phyloP scores from a whole-genome alignment of 2,797 vertebrate species.

The Eulemur rubriventer region DNA sequence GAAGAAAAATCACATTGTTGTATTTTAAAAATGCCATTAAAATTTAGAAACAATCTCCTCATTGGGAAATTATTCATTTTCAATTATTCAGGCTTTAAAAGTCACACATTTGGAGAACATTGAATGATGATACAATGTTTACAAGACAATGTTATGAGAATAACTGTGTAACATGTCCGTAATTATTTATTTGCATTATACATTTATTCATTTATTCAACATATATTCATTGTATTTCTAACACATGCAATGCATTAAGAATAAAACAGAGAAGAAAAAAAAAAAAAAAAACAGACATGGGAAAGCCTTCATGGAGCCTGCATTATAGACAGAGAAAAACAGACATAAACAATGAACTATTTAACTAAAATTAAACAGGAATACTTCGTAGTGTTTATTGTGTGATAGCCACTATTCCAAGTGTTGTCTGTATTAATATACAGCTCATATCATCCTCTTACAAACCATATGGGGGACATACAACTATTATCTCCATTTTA shows the following conservation, averaged over 20 bases:
- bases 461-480: background rate
- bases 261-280: background rate
- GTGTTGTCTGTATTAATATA: background rate
- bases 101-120: background rate
- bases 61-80: background rate
- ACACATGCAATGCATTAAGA: background rate
- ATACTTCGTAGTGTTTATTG: background rate
- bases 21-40: constrained; percentile 12
- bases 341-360: background rate
- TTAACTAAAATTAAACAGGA: background rate
- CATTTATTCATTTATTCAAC: background rate
- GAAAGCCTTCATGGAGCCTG: background rate
- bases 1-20: constrained; percentile 14
- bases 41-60: background rate
- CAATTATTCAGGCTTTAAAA: background rate
- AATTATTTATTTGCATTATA: background rate
- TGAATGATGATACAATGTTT: background rate
- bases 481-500: background rate
- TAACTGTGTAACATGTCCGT: background rate
- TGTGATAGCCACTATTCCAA: background rate
- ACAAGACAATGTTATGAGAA: background rate
- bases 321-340: background rate
- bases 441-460: background rate
- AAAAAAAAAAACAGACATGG: background rate
- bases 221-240: background rate